Evolutionary conservation across 2,888 invertebrate genomes (phyloP).

Genomic region (Apamea epomidion): DNA sequence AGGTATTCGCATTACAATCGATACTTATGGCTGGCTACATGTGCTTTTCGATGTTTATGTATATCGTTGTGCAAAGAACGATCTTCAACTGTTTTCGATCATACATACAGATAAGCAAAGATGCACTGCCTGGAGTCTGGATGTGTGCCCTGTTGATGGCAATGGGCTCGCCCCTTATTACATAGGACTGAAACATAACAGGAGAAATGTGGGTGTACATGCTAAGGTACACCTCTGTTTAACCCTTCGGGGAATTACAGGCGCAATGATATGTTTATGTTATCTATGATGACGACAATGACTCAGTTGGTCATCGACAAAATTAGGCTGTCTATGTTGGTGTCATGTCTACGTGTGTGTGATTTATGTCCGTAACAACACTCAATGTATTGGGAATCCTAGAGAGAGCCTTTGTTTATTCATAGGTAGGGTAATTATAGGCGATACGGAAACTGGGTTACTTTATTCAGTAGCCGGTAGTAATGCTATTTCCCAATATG

Average conservation of each 20-base stretch:
- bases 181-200: neutral
- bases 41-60: neutral
- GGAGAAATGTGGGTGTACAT: neutral
- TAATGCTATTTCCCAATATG: constrained; percentile 3
- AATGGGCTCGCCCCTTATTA: neutral
- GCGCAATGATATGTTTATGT: neutral
- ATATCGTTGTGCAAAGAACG: neutral
- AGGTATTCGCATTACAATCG: neutral
- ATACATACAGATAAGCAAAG: neutral
- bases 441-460: constrained; percentile 27
- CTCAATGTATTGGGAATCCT: constrained; percentile 19
- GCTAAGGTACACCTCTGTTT: neutral
- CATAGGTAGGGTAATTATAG: constrained; percentile 47
- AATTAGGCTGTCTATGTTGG: constrained; percentile 3
- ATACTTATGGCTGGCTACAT: neutral
- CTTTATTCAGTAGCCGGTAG: constrained; percentile 27
- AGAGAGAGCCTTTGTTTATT: constrained; percentile 45
- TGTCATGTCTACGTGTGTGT: neutral
- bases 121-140: neutral
- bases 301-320: neutral
- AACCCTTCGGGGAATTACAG: no score
- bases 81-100: neutral
- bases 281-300: neutral
- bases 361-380: constrained; percentile 3
- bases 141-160: neutral